Evolutionary conservation across 2,888 invertebrate species (phyloP).

Genomic region (Oscheius onirici): DNA sequence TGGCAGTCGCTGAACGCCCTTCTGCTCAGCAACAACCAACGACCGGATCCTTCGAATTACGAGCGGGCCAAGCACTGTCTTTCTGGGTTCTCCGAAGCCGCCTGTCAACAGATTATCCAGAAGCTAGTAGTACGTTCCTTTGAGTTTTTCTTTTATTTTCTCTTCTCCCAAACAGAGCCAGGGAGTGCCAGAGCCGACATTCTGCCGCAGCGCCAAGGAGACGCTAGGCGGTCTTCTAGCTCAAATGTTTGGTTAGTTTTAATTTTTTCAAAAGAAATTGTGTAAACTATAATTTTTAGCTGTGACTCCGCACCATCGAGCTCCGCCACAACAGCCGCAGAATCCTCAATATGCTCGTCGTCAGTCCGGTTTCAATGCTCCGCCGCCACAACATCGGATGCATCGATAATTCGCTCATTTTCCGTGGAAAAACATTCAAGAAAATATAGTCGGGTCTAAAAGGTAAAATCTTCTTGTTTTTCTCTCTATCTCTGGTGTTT

Average conservation of each 20-base stretch:
- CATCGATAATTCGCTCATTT: background rate
- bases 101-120: background rate
- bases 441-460: no score
- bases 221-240: background rate
- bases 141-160: background rate
- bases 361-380: background rate
- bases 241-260: slow-evolving; percentile 3
- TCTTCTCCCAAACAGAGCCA: background rate
- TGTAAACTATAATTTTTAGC: background rate
- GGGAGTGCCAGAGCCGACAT: no score
- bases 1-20: no score
- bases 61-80: background rate
- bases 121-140: background rate
- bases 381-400: slow-evolving; percentile 10
- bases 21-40: no score
- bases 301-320: background rate
- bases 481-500: background rate
- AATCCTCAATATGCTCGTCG: background rate
- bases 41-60: background rate
- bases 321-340: background rate
- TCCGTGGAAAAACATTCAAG: no score
- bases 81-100: background rate
- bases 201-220: background rate
- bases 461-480: background rate
- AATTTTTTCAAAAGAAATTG: no score